Conservation (phyloP, 2,797 vertebrate species). For the Picus viridis region DNA sequence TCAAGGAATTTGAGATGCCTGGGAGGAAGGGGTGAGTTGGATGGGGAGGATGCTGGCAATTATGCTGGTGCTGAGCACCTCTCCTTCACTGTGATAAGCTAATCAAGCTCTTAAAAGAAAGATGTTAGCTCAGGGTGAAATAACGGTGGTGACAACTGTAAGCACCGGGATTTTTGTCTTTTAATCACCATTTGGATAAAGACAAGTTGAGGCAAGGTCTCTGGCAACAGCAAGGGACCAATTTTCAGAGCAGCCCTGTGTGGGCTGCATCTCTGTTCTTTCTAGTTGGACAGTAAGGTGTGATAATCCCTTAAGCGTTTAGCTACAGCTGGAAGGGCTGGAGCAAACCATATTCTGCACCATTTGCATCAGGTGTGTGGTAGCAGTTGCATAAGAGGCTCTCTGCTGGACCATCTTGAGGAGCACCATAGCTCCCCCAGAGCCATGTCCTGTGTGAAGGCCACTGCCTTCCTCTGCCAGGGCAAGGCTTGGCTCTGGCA, state of each 20-base stretch:
- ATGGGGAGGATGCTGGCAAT: not conserved
- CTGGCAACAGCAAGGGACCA: not conserved
- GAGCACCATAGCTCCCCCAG: accelerated
- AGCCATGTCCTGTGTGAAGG: accelerated
- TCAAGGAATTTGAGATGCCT: conserved; percentile 25
- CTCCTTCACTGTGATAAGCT: not conserved
- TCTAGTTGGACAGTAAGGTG: not conserved
- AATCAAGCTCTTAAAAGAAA: not conserved
- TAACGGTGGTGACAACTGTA: not conserved
- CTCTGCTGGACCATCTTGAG: accelerated
- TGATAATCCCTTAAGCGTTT: conserved; percentile 18
- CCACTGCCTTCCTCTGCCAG: accelerated
- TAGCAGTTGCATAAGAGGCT: accelerated
- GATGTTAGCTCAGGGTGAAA: not conserved
- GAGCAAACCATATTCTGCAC: not conserved
- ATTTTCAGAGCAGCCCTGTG: not conserved
- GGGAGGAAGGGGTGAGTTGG: not conserved
- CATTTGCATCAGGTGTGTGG: accelerated
- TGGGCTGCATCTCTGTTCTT: not conserved
- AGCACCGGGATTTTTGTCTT: not conserved
- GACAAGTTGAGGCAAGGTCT: not conserved
- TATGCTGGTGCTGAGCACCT: accelerated
- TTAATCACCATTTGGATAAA: not conserved
- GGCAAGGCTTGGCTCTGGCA: not conserved
- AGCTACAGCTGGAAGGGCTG: not conserved